A percentile compares a stretch with the other conserved stretches of the same genome.
phyloP scores from a whole-genome alignment of 2,113 vertebrate genomes.

The Malurus elegans region DNA sequence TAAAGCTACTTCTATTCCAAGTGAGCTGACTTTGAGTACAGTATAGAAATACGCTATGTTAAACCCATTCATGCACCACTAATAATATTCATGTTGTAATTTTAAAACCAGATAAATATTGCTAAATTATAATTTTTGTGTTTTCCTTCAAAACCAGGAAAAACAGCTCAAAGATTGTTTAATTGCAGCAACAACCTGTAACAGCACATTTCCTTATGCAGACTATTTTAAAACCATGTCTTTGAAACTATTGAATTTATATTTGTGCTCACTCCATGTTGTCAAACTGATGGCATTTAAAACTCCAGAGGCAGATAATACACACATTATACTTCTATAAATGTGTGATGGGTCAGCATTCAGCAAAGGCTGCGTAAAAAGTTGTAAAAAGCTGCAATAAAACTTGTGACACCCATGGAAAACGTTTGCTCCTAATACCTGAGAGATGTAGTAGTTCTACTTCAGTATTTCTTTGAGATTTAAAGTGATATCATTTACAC shows the following conservation, averaged over 20 bases:
- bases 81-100: background rate
- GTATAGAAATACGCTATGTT: background rate
- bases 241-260: background rate
- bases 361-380: background rate
- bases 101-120: background rate
- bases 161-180: background rate
- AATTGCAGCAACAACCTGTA: background rate
- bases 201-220: background rate
- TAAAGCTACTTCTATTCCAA: background rate
- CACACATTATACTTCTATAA: background rate
- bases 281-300: background rate
- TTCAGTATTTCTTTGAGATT: background rate
- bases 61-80: background rate
- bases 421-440: background rate
- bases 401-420: background rate
- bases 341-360: background rate
- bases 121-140: background rate
- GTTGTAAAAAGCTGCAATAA: background rate
- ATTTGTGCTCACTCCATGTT: background rate
- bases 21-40: background rate
- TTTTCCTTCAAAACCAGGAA: background rate
- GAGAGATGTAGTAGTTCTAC: background rate
- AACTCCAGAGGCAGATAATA: background rate
- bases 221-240: background rate
- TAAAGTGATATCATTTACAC: background rate